These are phyloP conservation scores for Gadus chalcogrammus DNA, from an alignment of 2,113 vertebrate genomes.

Conservation along the genomic window DNA sequence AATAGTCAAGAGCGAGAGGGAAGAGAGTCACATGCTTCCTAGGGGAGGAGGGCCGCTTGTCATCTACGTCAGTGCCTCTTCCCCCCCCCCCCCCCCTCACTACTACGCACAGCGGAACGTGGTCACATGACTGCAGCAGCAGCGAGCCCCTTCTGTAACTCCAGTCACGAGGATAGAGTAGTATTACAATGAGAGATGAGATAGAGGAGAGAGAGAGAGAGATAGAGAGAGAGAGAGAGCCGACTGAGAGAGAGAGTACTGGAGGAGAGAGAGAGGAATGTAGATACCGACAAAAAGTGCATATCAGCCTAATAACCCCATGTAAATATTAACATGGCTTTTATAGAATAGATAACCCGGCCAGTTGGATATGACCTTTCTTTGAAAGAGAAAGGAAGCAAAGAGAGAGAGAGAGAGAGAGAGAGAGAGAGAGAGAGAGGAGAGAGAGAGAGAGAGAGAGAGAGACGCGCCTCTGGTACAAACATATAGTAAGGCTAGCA, in stretches of 20 bases:
- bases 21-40: slow-evolving; percentile 55
- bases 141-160: slow-evolving; percentile 60
- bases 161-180: slow-evolving; percentile 78
- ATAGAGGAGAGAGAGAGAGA: too few species aligned
- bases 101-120: slow-evolving; percentile 64
- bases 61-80: slow-evolving; percentile 64
- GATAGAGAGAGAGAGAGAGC: too few species aligned
- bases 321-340: slow-evolving; percentile 58
- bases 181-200: slow-evolving; percentile 63
- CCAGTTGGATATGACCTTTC: too few species aligned
- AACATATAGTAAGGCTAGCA: too few species aligned
- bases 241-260: too few species aligned
- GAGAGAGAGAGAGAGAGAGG: too few species aligned
- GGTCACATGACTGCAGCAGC: slow-evolving; percentile 70
- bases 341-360: slow-evolving; percentile 47
- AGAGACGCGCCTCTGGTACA: too few species aligned
- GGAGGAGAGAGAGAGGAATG: too few species aligned
- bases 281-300: background rate
- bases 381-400: background rate
- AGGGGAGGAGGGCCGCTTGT: slow-evolving; percentile 47
- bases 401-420: too few species aligned
- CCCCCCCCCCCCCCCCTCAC: slow-evolving; percentile 42
- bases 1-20: background rate
- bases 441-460: too few species aligned
- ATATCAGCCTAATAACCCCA: slow-evolving; percentile 33